These are phyloP conservation scores for Celastrina argiolus DNA, from an alignment of 2,888 invertebrate genomes.

Conservation along the genomic window DNA sequence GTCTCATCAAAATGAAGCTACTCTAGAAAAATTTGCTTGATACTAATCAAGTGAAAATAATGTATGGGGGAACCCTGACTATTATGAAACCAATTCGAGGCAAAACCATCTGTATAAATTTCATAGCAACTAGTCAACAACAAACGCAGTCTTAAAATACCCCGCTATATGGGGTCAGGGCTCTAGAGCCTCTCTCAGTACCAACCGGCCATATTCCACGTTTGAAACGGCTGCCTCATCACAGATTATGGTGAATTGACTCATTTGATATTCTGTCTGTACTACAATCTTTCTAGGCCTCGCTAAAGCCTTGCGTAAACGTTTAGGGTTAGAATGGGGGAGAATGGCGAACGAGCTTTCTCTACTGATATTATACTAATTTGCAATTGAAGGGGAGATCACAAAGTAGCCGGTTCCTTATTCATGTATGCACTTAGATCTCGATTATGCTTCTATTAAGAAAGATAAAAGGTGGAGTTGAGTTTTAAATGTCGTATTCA, in stretches of 20 bases:
- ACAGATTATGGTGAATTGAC: conserved; percentile 61
- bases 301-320: conserved; percentile 19
- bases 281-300: conserved; percentile 35
- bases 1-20: too few species aligned
- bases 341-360: conserved; percentile 17
- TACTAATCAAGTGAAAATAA: too few species aligned
- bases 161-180: conserved; percentile 17
- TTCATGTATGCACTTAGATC: conserved; percentile 13
- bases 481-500: too few species aligned
- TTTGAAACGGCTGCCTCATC: conserved; percentile 33
- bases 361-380: conserved; percentile 18
- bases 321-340: conserved; percentile 17
- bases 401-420: conserved; percentile 2
- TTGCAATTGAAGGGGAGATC: conserved; percentile 13
- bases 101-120: background rate
- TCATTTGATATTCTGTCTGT: conserved; percentile 72
- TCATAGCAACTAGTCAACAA: background rate
- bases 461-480: background rate
- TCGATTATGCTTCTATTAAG: conserved; percentile 8
- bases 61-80: too few species aligned
- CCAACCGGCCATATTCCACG: conserved; percentile 27
- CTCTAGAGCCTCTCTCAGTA: conserved; percentile 28
- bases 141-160: background rate
- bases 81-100: too few species aligned
- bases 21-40: too few species aligned